Percentiles rank a stretch among this genome's conserved stretches.
Conservation (phyloP, 2,113 vertebrate genomes). For the Steatornis caripensis region DNA sequence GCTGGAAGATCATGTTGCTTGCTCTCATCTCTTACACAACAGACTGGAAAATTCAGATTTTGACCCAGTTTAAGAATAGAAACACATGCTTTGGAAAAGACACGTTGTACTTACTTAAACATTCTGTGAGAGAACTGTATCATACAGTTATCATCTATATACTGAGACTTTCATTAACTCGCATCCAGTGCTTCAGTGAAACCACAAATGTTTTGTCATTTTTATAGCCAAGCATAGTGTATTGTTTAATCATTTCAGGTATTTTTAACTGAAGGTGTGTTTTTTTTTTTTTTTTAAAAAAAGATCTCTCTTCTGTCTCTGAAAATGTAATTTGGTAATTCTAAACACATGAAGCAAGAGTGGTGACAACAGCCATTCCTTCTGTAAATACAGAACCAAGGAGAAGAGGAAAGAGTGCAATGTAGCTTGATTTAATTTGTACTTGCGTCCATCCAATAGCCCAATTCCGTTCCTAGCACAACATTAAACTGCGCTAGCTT, state of each 20-base stretch:
- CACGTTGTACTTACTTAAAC: neutral
- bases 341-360: neutral
- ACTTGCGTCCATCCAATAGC: neutral
- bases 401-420: neutral
- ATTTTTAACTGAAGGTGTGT: neutral
- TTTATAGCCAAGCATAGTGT: neutral
- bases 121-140: neutral
- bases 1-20: neutral
- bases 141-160: neutral
- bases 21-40: neutral
- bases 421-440: neutral
- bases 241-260: neutral
- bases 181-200: neutral
- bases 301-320: neutral
- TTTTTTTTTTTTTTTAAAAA: too few species aligned
- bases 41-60: neutral
- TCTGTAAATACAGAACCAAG: neutral
- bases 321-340: neutral
- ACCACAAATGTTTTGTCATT: neutral
- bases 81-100: neutral
- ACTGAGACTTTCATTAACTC: neutral
- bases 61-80: neutral
- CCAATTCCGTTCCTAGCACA: neutral
- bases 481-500: neutral
- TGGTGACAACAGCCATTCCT: neutral